Evolutionary conservation across 2,797 vertebrate species (phyloP).

Genomic region (Myripristis murdjan): DNA sequence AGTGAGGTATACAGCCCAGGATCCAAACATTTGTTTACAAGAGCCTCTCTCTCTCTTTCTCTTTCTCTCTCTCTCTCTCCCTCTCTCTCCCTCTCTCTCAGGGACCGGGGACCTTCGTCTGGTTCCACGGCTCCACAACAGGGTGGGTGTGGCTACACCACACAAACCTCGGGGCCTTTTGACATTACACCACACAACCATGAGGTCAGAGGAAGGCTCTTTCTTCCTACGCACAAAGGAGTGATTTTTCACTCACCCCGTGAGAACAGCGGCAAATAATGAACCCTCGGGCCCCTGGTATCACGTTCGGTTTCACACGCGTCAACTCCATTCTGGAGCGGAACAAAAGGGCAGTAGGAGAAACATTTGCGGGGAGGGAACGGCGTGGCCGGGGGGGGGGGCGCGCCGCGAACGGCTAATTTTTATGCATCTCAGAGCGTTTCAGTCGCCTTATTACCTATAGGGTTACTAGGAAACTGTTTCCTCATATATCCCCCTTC

Average conservation of each 20-base stretch:
- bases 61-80: conserved; percentile 2
- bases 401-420: conserved; percentile 56
- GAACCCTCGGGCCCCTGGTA: conserved; percentile 72
- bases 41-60: conserved; percentile 30
- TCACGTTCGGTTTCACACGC: conserved; percentile 77
- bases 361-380: conserved; percentile 74
- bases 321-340: conserved; percentile 78
- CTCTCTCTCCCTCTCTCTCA: background rate
- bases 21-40: conserved; percentile 80
- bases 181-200: conserved; percentile 77
- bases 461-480: conserved; percentile 1
- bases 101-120: conserved; percentile 9
- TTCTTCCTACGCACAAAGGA: conserved; percentile 75
- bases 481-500: conserved; percentile 18
- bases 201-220: conserved; percentile 82
- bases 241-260: conserved; percentile 80
- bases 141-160: conserved; percentile 74
- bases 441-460: conserved; percentile 35
- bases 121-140: conserved; percentile 67
- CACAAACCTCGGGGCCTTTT: conserved; percentile 79
- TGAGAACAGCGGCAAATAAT: conserved; percentile 80
- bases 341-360: conserved; percentile 79
- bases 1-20: conserved; percentile 64
- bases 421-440: conserved; percentile 33
- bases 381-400: conserved; percentile 48